Conservation (phyloP, 1,140 invertebrate genomes). For the Leucophenga varia region DNA sequence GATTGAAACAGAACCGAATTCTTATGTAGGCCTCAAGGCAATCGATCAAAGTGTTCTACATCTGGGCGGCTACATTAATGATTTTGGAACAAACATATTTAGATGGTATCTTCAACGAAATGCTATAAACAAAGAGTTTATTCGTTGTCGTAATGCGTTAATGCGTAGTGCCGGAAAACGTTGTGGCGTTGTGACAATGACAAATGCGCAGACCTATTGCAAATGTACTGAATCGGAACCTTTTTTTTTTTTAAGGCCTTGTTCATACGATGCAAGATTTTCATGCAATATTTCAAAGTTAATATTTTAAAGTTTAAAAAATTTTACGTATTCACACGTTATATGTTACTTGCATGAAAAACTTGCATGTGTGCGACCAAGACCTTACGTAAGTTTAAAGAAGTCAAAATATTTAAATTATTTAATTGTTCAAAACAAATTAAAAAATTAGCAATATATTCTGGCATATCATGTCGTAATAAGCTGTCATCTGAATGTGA, state of each 20-base stretch:
- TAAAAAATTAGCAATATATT: no score
- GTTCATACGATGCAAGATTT: background rate
- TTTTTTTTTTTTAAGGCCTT: background rate
- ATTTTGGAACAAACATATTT: conserved; percentile 40
- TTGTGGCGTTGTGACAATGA: conserved; percentile 44
- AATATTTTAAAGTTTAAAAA: no score
- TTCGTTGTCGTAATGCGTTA: conserved; percentile 45
- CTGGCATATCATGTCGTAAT: no score
- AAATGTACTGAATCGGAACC: conserved; percentile 29
- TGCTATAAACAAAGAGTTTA: conserved; percentile 29
- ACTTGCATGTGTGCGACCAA: no score
- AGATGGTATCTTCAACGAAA: conserved; percentile 48
- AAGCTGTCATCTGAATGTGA: background rate
- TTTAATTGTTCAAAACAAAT: no score
- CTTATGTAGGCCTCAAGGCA: conserved; percentile 78
- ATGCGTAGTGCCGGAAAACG: conserved; percentile 42
- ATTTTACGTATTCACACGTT: background rate
- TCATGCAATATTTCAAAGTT: background rate
- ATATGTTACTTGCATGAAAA: no score
- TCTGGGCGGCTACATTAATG: conserved; percentile 56
- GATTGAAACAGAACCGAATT: conserved; percentile 77
- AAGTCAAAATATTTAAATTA: no score
- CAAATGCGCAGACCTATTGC: conserved; percentile 46
- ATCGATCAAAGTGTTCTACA: conserved; percentile 85
- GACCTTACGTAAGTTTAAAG: no score